A percentile compares a stretch with the other conserved stretches of the same genome.
These are phyloP conservation scores for Euphonia xanthogaster DNA, from an alignment of 2,797 vertebrate genomes.

Conservation along the genomic window DNA sequence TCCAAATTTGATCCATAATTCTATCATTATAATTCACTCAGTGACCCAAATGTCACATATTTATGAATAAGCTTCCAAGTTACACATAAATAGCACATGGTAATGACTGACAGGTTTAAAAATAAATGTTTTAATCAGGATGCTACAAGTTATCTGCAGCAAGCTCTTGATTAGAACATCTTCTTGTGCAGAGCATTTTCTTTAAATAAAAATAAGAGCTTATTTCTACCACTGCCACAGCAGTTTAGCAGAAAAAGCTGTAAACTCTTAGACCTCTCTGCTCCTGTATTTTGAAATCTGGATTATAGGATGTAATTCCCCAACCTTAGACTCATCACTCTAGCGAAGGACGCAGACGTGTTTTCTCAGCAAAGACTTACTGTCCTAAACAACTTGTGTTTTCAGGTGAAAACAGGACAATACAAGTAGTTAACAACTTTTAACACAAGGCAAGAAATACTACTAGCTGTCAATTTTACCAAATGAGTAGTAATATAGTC, in stretches of 20 bases:
- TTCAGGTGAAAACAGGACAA: constrained; percentile 12
- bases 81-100: background rate
- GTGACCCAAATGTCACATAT: constrained; percentile 33
- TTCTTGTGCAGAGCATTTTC: constrained; percentile 1
- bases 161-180: constrained; percentile 15
- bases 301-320: background rate
- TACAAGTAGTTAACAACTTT: constrained; percentile 7
- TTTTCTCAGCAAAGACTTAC: background rate
- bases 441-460: background rate
- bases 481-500: background rate
- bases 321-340: background rate
- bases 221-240: background rate
- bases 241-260: background rate
- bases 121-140: constrained; percentile 50
- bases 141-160: constrained; percentile 19
- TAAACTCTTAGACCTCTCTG: background rate
- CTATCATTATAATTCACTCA: constrained; percentile 24
- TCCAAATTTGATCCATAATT: constrained; percentile 27
- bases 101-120: constrained; percentile 45
- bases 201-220: background rate
- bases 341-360: fast-evolving
- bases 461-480: background rate
- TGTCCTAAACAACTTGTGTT: background rate
- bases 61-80: constrained; percentile 42
- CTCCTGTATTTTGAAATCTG: background rate